A percentile compares a stretch with the other conserved stretches of the same genome.
Evolutionary conservation across 2,888 invertebrate genomes (phyloP).

Genomic region (Troilus luridus): DNA sequence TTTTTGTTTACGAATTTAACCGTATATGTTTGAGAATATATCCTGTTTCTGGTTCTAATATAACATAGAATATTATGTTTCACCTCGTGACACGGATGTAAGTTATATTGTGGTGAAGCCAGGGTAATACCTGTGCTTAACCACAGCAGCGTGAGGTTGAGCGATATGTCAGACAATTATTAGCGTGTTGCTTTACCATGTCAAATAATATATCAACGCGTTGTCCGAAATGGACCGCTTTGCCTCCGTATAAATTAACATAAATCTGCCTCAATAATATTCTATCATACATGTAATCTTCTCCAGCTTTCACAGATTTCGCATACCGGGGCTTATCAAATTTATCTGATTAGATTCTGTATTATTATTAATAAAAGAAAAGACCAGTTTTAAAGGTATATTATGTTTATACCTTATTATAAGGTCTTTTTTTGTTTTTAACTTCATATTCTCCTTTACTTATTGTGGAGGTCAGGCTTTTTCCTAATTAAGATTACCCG

Average conservation of each 20-base stretch:
- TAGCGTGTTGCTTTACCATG: constrained; percentile 9
- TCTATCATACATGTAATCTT: background rate
- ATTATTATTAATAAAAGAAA: no score
- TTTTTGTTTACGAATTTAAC: no score
- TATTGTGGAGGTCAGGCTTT: no score
- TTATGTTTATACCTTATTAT: no score
- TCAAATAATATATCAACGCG: background rate
- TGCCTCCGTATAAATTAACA: background rate
- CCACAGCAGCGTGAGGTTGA: background rate
- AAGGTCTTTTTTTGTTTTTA: no score
- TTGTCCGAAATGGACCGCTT: background rate
- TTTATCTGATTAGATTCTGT: no score
- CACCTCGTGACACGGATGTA: no score
- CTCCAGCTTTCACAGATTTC: background rate
- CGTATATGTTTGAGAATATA: no score
- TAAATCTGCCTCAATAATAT: background rate
- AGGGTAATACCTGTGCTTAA: background rate
- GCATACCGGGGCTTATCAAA: background rate
- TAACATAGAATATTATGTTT: background rate
- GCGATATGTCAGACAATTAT: constrained; percentile 11
- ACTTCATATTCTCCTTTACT: no score
- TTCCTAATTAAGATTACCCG: no score
- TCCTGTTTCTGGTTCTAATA: background rate
- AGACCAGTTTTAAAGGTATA: no score
- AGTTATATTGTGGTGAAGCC: background rate